Base-by-base conservation (phyloP, 2,888 invertebrate species). In the Amiota minor region DNA sequence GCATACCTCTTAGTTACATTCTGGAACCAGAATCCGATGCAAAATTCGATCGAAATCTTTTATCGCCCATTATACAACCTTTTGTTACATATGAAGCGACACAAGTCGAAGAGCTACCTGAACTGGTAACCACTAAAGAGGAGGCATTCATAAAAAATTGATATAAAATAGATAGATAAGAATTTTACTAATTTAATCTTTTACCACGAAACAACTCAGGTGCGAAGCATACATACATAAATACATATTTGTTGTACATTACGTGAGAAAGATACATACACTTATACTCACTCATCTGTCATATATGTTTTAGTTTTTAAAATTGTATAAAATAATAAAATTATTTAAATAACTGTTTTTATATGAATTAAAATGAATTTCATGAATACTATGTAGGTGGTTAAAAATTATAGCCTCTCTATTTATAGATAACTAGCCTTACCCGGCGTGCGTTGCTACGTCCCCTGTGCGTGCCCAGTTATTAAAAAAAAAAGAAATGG, bases 1-100 rank as follows among this genome's bases (percentile, higher is more conserved):
- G 91, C 0, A 78, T 92, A 12, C 77, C 90, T 3, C 89, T 92
- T 23, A 92, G 92, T 79, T 91, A 91, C 74, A 72, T 92, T 9
- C 88, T 91, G 0, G 89, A 90, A 0, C 78, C 81, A 0, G 79
- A 79, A 2, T 49, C 86, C 8, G 76, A 76, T 18, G 71, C 70
- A 56, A 86, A 86, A 67, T 78, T 86, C 9, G 76, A 89, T 80
- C 76, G 79, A 0, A 84, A 86, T 18, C 77, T 88, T 0, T 70
- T 88, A 14, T 85, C 88, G 6, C 86, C 87, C 11, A 69, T 85
- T 50, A 75, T 86, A 2, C 78, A 78, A 72, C 74, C 78, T 10
- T 85, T 84, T 67, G 75, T 80, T 6, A 50, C 67, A 6, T 84
- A 85, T 50, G 73, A 81, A 49, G 62, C 78, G 69, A 59, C 83